Evolutionary conservation across 2,888 invertebrate species (phyloP), one percentile per base, ranked within the genome.

Genomic region (Rhorus exstirpatorius): DNA sequence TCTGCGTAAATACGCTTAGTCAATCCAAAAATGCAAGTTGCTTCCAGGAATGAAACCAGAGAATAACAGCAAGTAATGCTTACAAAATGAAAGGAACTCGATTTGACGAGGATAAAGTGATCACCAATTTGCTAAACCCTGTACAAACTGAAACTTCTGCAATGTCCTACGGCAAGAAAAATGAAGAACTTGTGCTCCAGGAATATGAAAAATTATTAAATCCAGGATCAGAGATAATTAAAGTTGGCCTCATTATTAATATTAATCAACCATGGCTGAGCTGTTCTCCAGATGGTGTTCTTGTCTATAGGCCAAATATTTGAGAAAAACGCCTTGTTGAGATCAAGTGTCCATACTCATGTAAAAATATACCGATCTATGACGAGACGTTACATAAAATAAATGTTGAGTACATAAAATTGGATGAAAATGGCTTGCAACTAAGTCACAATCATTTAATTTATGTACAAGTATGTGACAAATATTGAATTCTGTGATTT

Each of bases 291-390:
- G 85, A 85, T 76, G 85, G 67, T 24, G 74, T 86, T 75, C 1
- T 82, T 12, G 46, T 67, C 8, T 80, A 80, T 26, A 85, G 85
- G 14, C 17, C 49, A 51, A 77, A 83, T 67, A 79, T 82, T 79
- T 86, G 82, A 79, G 61, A 84, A 38, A 86, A 86, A 72, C 75
- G 46, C 55, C 17, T 85, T 10, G 49, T 85, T 12, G 85, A 85
- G 67, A 84, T 86, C 31, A 84, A 84, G 68, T 86, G 85, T 67
- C 85, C 85, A 8, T 78, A 63, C 61, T 77, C 68, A 17, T 85
- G 79, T 35, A 44, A 46, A 38, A 77, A 83, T 38, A 74, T 46
- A 65, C 81, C 68, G 6, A 10, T 60, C 3, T 82, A 31, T 35
- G 72, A 81, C 51, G 19, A 38, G 17, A 53, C 71, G 31, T 21